phyloP scores from a whole-genome alignment of 1,140 invertebrate genomes.

The Brachystomella parvula region DNA sequence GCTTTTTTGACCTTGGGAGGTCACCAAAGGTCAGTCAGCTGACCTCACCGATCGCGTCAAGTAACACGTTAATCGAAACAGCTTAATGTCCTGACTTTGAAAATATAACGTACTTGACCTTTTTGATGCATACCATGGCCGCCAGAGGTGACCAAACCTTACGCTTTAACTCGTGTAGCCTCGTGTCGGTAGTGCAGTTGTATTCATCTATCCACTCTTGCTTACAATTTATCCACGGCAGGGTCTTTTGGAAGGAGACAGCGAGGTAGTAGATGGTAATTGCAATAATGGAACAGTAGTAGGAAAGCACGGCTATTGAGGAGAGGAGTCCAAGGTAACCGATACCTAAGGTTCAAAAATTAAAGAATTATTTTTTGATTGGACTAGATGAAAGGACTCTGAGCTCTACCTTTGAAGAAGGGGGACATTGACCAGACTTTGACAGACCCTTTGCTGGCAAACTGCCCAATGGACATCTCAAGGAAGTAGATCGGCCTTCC shows the following conservation, averaged over 20 bases:
- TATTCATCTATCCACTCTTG: slow-evolving; percentile 30
- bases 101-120: too few species aligned
- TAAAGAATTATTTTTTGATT: neutral
- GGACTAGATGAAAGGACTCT: slow-evolving; percentile 40
- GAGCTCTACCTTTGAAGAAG: slow-evolving; percentile 15
- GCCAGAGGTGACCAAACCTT: too few species aligned
- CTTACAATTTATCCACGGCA: slow-evolving; percentile 42
- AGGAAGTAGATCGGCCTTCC: slow-evolving; percentile 49
- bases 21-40: too few species aligned
- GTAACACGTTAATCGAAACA: too few species aligned
- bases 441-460: slow-evolving; percentile 34
- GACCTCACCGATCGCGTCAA: too few species aligned
- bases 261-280: slow-evolving; percentile 44
- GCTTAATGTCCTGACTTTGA: too few species aligned
- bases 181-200: slow-evolving; percentile 4
- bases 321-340: neutral
- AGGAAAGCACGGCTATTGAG: neutral
- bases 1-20: too few species aligned
- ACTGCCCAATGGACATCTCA: slow-evolving; percentile 50
- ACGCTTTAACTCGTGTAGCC: neutral
- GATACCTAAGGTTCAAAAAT: neutral
- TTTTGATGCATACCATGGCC: too few species aligned
- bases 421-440: slow-evolving; percentile 18
- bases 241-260: slow-evolving; percentile 38
- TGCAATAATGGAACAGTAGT: slow-evolving; percentile 27